Evolutionary conservation across 1,140 invertebrate genomes (phyloP), one percentile per base, ranked within the genome.

Genomic region (Mactra quadrangularis): DNA sequence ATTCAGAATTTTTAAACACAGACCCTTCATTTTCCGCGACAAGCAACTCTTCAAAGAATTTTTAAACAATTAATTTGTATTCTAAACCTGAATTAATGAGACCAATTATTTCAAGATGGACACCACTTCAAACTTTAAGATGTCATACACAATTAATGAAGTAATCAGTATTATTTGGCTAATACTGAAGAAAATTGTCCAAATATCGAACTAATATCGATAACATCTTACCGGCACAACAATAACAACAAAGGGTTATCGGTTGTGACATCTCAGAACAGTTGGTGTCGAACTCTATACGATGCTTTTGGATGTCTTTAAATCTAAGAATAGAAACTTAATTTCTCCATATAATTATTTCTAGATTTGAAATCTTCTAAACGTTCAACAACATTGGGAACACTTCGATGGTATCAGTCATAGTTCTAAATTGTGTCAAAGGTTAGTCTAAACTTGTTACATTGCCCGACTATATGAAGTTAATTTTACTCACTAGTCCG

Each of bases 251-350:
- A 81, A 71, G 77, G 66, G 38, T 81, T 81, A 81, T 81, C 77
- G 77, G 68, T 81, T 57, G n/a, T 35, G 22, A 57, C 53, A 81
- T 81, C 77, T 70, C 17, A 45, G 77, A 81, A 81, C 77, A 81
- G 77, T 81, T 81, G 64, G 77, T 50, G 53, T 45, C 41, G 15
- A 7, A 55, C 66, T 38, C 29, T 76, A 60, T 31, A 76, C 15
- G 55, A 38, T 31, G 25, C 33, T 13, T 52, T 71, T 27, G 19
- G 33, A 45, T 27, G 38, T 19, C 55, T 41, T 41, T 15, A 41
- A 7, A 41, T n/a, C n/a, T n/a, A n/a, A n/a, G n/a, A n/a, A n/a
- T n/a, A n/a, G n/a, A n/a, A n/a, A n/a, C n/a, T n/a, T n/a, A n/a
- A n/a, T n/a, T n/a, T n/a, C n/a, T n/a, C n/a, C n/a, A n/a, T n/a